Conservation (phyloP, 2,113 vertebrate species). For the Microcebus griseorufus region DNA sequence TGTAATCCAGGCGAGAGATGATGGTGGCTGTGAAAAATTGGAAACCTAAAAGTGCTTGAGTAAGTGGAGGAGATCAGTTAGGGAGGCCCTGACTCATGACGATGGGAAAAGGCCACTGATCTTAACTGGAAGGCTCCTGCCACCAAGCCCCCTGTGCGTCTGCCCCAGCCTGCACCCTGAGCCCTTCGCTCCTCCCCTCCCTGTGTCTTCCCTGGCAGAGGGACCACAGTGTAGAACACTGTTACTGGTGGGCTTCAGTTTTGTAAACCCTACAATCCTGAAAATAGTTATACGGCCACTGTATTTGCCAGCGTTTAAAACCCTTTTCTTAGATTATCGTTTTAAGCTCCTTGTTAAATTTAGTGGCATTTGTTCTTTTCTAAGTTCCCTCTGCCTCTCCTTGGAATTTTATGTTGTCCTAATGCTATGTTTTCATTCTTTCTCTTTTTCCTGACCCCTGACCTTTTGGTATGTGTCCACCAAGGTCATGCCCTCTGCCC, state of each 20-base stretch:
- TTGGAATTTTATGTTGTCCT: not conserved
- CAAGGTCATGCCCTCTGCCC: not conserved
- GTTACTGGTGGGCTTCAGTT: not conserved
- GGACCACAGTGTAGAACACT: not conserved
- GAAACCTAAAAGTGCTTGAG: not conserved
- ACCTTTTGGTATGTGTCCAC: not conserved
- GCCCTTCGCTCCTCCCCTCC: not conserved
- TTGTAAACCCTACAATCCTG: not conserved
- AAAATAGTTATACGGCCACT: not conserved
- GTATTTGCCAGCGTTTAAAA: not conserved
- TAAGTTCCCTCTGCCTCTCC: not conserved
- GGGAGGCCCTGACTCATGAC: not conserved
- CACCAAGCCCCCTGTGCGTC: fast-evolving
- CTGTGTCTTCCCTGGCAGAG: not conserved
- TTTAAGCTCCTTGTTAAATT: not conserved
- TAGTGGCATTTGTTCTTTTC: not conserved
- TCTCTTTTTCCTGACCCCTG: not conserved
- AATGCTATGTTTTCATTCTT: not conserved
- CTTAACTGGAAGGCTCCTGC: not conserved
- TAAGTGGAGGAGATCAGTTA: not conserved
- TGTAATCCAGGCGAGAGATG: not conserved
- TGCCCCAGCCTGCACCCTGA: not conserved
- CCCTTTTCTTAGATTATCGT: not conserved
- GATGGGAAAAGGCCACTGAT: not conserved
- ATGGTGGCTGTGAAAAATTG: not conserved